Conservation (phyloP, 2,888 invertebrate species). For the Peribatodes rhomboidaria region DNA sequence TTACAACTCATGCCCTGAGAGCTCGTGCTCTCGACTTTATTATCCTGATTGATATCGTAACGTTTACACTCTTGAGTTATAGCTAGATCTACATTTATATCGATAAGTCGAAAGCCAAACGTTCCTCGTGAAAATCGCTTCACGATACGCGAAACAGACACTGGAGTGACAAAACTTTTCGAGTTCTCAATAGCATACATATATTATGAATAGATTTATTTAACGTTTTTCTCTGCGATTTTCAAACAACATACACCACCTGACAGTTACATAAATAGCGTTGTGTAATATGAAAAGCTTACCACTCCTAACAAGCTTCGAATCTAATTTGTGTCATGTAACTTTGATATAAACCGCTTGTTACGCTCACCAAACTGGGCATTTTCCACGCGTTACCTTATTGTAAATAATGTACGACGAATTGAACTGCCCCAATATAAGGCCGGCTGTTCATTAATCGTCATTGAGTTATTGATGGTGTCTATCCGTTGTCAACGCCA, state of each 20-base stretch:
- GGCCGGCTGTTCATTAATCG: constrained; percentile 66
- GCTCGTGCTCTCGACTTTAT: constrained; percentile 61
- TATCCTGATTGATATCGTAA: constrained; percentile 58
- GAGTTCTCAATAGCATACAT: background rate
- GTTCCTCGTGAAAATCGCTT: background rate
- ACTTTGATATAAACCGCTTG: constrained; percentile 45
- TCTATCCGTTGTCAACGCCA: constrained; percentile 52
- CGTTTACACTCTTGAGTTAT: constrained; percentile 54
- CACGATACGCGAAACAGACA: background rate
- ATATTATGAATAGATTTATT: background rate
- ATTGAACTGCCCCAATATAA: constrained; percentile 58
- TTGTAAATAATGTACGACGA: constrained; percentile 43
- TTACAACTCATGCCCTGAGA: constrained; percentile 73
- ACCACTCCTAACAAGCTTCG: constrained; percentile 46
- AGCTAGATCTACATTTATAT: constrained; percentile 46
- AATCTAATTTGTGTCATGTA: constrained; percentile 49
- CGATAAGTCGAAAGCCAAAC: constrained; percentile 31
- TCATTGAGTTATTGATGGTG: constrained; percentile 60
- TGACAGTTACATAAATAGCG: constrained; percentile 43
- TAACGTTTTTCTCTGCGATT: constrained; percentile 10
- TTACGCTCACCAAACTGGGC: constrained; percentile 44
- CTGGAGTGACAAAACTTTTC: background rate
- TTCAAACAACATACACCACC: constrained; percentile 12
- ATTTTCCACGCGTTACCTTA: constrained; percentile 41
- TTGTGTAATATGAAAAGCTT: constrained; percentile 41